Percentiles rank a stretch among this genome's conserved stretches.
These are phyloP conservation scores for Imbricaverruca yamaguchii DNA, from an alignment of 2,888 invertebrate species.

Conservation along the genomic window DNA sequence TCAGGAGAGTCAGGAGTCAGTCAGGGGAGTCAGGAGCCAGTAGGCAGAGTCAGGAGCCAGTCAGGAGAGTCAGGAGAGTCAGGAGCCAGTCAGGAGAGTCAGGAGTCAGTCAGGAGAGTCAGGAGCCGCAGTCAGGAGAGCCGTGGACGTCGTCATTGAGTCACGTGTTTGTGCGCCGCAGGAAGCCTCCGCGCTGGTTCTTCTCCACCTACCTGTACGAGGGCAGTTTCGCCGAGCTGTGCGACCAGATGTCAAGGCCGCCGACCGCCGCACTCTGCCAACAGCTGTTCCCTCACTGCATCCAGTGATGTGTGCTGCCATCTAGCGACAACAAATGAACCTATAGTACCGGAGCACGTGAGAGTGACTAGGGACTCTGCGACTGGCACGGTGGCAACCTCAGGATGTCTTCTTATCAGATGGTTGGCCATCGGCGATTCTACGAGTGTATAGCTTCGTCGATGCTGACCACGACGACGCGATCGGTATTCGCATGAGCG, in stretches of 20 bases:
- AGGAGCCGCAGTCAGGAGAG: too few relatives aligned
- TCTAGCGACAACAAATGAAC: background rate
- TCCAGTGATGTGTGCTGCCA: background rate
- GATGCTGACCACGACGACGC: background rate
- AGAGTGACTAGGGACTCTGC: background rate
- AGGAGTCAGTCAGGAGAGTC: too few relatives aligned
- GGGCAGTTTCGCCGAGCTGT: constrained; percentile 6
- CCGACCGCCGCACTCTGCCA: background rate
- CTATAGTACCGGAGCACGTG: background rate
- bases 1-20: too few relatives aligned
- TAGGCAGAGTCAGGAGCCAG: too few relatives aligned
- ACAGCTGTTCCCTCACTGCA: constrained; percentile 3
- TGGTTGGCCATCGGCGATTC: background rate
- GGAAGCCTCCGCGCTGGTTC: constrained; percentile 11
- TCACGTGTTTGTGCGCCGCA: background rate
- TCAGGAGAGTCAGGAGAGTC: too few relatives aligned
- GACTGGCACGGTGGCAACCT: background rate
- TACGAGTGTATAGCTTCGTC: background rate
- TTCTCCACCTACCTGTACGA: constrained; percentile 3
- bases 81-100: too few relatives aligned
- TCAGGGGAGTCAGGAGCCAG: too few relatives aligned
- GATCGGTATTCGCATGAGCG: too few relatives aligned
- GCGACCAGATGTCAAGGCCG: background rate
- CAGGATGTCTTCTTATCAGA: background rate
- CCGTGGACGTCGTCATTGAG: too few relatives aligned